Conservation (phyloP, 2,888 invertebrate genomes). For the Athrips mouffetella region DNA sequence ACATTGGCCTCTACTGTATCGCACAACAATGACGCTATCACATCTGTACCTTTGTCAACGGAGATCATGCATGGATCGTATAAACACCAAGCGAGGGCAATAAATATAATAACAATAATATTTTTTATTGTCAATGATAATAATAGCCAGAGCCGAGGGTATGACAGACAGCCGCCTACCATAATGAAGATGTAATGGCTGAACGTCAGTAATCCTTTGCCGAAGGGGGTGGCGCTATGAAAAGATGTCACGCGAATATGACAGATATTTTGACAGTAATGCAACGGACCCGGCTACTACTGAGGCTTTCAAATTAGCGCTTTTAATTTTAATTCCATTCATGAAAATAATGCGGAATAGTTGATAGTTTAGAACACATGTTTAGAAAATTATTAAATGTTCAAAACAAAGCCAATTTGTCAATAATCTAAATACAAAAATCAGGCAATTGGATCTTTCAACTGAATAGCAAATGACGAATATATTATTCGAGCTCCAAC, state of each 20-base stretch:
- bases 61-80: constrained; percentile 63
- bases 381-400: too few relatives aligned
- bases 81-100: constrained; percentile 65
- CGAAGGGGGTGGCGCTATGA: constrained; percentile 68
- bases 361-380: not conserved
- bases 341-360: not conserved
- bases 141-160: constrained; percentile 40
- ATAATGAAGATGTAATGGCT: constrained; percentile 78
- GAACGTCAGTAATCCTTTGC: constrained; percentile 66
- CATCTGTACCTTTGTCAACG: constrained; percentile 54
- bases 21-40: constrained; percentile 25
- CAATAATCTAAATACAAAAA: not conserved
- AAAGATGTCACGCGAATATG: constrained; percentile 75
- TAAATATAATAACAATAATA: constrained; percentile 66
- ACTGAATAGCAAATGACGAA: constrained; percentile 44
- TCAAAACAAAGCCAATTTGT: too few relatives aligned
- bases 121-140: constrained; percentile 49
- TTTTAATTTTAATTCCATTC: constrained; percentile 32
- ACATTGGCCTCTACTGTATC: constrained; percentile 28
- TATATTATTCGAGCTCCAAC: constrained; percentile 57
- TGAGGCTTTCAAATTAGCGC: constrained; percentile 40
- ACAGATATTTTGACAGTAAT: constrained; percentile 78
- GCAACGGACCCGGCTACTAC: constrained; percentile 56
- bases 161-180: constrained; percentile 73
- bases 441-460: constrained; percentile 19